These are phyloP conservation scores for Ephialtes manifestator DNA, from an alignment of 2,888 invertebrate genomes.

Conservation along the genomic window DNA sequence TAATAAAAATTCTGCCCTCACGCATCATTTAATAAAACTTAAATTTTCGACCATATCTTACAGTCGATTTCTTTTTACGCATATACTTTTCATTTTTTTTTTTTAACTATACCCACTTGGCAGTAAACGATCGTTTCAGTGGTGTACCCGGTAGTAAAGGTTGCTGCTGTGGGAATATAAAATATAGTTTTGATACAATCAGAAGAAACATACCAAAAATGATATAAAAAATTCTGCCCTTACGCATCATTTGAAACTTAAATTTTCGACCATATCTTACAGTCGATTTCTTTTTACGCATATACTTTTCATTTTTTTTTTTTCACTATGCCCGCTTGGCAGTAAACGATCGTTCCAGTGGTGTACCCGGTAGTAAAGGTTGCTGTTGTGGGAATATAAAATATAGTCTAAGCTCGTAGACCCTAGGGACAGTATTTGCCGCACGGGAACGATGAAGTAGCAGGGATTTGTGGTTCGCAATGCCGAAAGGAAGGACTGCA, in stretches of 20 bases:
- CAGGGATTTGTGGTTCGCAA: conserved; percentile 34
- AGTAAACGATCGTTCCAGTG: background rate
- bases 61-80: background rate
- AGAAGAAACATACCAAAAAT: background rate
- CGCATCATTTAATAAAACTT: background rate
- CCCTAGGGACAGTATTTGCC: background rate
- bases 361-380: background rate
- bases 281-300: background rate
- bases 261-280: background rate
- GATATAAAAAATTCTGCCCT: background rate
- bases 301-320: background rate
- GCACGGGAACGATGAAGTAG: conserved; percentile 1
- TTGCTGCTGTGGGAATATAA: conserved; percentile 20
- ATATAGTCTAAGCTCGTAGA: conserved; percentile 1
- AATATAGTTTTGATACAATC: conserved; percentile 5
- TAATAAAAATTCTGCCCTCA: background rate
- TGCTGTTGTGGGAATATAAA: conserved; percentile 20
- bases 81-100: background rate
- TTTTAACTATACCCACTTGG: background rate
- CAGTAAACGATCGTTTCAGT: background rate
- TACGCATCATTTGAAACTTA: background rate
- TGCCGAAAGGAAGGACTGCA: conserved; percentile 25
- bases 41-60: background rate
- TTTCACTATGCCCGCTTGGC: background rate
- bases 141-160: background rate